Evolutionary conservation across 2,113 vertebrate genomes (phyloP).

Genomic region (Apeltes quadracus): DNA sequence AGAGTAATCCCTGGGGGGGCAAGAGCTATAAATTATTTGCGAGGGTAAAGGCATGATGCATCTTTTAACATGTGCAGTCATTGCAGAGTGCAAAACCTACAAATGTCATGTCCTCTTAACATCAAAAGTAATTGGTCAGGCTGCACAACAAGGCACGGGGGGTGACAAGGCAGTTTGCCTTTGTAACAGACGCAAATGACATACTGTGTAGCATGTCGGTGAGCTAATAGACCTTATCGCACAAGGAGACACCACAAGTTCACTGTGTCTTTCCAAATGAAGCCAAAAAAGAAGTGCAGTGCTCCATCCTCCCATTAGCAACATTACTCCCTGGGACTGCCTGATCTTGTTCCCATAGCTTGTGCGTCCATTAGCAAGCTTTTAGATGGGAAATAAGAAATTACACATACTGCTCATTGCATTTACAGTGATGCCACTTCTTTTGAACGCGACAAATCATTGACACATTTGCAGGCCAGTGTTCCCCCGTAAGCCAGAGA

Average conservation of each 20-base stretch:
- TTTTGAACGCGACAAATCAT: constrained; percentile 5
- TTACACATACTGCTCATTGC: background rate
- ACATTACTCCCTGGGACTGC: background rate
- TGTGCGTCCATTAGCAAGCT: background rate
- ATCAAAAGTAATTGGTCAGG: constrained; percentile 95
- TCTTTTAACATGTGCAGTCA: constrained; percentile 94
- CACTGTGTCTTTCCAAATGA: constrained; percentile 64
- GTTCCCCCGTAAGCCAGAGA: constrained; percentile 46
- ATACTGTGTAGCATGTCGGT: constrained; percentile 67
- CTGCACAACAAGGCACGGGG: constrained; percentile 79
- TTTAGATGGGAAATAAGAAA: background rate
- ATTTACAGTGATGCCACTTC: background rate
- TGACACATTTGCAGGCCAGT: constrained; percentile 9
- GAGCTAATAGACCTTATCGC: constrained; percentile 79
- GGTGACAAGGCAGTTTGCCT: constrained; percentile 79
- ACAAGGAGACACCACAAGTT: constrained; percentile 62
- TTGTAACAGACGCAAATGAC: constrained; percentile 80
- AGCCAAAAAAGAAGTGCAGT: constrained; percentile 28
- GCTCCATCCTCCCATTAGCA: constrained; percentile 20
- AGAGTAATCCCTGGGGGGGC: constrained; percentile 73
- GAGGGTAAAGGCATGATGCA: constrained; percentile 81
- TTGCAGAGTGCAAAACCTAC: constrained; percentile 87
- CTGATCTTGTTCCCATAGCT: background rate
- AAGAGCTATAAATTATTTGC: constrained; percentile 80
- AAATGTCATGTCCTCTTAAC: constrained; percentile 95